phyloP scores from a whole-genome alignment of 2,888 invertebrate species.

The Pyrgus malvae region DNA sequence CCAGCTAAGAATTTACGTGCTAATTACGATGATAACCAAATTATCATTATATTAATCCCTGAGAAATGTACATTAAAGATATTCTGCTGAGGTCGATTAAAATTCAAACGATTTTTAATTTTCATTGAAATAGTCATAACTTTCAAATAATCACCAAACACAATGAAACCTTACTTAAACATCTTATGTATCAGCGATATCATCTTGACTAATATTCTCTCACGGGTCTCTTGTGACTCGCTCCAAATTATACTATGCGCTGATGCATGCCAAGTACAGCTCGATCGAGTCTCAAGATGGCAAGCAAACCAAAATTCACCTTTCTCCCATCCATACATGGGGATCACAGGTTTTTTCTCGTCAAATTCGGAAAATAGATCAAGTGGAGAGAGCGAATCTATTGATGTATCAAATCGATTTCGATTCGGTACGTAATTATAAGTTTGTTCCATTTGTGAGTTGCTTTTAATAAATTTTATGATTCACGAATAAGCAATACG shows the following conservation, averaged over 20 bases:
- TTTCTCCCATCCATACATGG: slow-evolving; percentile 33
- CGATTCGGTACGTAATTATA: slow-evolving; percentile 1
- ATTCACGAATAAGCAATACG: too few species aligned
- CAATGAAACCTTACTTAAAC: too few species aligned
- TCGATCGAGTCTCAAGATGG: slow-evolving; percentile 29
- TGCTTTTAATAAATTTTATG: too few species aligned
- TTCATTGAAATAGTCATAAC: too few species aligned
- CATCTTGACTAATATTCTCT: neutral
- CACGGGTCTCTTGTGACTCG: slow-evolving; percentile 11
- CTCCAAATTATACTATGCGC: slow-evolving; percentile 5
- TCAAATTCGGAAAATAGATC: slow-evolving; percentile 24
- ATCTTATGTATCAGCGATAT: neutral
- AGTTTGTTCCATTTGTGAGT: neutral
- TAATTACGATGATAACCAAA: too few species aligned
- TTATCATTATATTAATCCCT: too few species aligned
- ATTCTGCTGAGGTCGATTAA: too few species aligned
- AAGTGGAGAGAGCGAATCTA: slow-evolving; percentile 14
- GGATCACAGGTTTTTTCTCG: slow-evolving; percentile 20
- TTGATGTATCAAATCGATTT: slow-evolving; percentile 5
- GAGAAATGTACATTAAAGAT: too few species aligned
- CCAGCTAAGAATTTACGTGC: too few species aligned
- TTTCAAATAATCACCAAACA: too few species aligned
- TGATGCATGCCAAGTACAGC: slow-evolving; percentile 19
- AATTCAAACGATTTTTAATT: too few species aligned
- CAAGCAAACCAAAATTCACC: slow-evolving; percentile 31